Percentiles rank a stretch among this genome's conserved stretches.
Conservation (phyloP, 1,140 invertebrate genomes). For the Ceratina calcarata region DNA sequence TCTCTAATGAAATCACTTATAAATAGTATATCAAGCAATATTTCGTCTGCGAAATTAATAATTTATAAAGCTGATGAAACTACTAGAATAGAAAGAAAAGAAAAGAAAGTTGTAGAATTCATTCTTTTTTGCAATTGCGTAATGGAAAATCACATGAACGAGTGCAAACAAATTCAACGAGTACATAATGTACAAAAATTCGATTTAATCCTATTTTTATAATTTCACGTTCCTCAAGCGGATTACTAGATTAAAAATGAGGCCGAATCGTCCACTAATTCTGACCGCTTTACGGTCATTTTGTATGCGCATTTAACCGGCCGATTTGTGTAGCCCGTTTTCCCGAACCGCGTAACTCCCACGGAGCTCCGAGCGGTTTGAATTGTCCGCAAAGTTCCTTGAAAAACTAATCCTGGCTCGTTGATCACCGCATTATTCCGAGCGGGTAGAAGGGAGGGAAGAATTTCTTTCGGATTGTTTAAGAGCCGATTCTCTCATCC, state of each 20-base stretch:
- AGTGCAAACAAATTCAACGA: too few relatives aligned
- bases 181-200: too few relatives aligned
- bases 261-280: background rate
- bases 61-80: too few relatives aligned
- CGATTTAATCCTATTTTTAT: too few relatives aligned
- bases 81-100: too few relatives aligned
- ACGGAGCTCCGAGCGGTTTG: background rate
- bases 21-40: too few relatives aligned
- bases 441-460: background rate
- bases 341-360: too few relatives aligned
- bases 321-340: background rate
- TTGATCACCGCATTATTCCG: constrained; percentile 49
- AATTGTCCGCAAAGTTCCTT: constrained; percentile 8
- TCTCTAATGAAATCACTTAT: background rate
- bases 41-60: too few relatives aligned
- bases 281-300: background rate
- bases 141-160: too few relatives aligned
- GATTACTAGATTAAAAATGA: background rate
- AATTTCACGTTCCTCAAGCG: background rate
- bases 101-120: too few relatives aligned
- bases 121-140: too few relatives aligned
- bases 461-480: constrained; percentile 43
- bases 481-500: constrained; percentile 53
- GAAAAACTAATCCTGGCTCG: constrained; percentile 15
- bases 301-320: background rate